Base-by-base conservation (phyloP, 2,113 vertebrate genomes). In the Castor canadensis region DNA sequence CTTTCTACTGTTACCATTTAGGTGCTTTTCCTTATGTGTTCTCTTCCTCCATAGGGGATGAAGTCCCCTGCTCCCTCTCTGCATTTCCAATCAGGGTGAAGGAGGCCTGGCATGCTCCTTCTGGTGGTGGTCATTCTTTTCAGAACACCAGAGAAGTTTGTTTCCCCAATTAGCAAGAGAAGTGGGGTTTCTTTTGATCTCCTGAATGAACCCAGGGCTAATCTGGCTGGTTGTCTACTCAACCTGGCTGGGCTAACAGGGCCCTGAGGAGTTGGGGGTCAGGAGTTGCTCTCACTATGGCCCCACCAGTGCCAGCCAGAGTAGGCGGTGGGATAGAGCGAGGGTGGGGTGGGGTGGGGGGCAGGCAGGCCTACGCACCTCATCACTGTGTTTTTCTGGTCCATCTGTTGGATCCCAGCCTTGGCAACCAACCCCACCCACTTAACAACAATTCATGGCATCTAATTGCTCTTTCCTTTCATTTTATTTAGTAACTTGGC, bases 401-500 rank as follows among this genome's bases (percentile, higher is more conserved):
- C 38, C 52, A 93, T 97, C 94, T 95, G 96, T 87, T 80, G 0
- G 47, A 4, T 24, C 17, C 26, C 89, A 96, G 97, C 1, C 73
- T 72, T 96, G 97, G 95, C 96, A 13, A 64, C 85, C 89, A 91
- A 96, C 76, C 58, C 93, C 94, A 56, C 93, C 93, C 93, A 38
- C 75, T 81, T 95, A 82, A 87, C 96, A 97, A 98, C 98, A 98
- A 98, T 98, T 95, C 97, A 84, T 58, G 88, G 95, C 97, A 97
- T 96, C 94, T 97, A 98, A 98, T 97, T 96, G 95, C 96, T 95
- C 94, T 98, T 98, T 98, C 98, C 97, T 98, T 98, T 97, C 97
- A 98, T 98, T 98, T 97, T 98, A 97, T 98, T 98, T 98, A 98
- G 98, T 95, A 98, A 97, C 89, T 11, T 92, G 95, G 97, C 86